A percentile compares a stretch with the other conserved stretches of the same genome.
phyloP scores from a whole-genome alignment of 2,888 invertebrate species.

The Glyphotaelius pellucidus region DNA sequence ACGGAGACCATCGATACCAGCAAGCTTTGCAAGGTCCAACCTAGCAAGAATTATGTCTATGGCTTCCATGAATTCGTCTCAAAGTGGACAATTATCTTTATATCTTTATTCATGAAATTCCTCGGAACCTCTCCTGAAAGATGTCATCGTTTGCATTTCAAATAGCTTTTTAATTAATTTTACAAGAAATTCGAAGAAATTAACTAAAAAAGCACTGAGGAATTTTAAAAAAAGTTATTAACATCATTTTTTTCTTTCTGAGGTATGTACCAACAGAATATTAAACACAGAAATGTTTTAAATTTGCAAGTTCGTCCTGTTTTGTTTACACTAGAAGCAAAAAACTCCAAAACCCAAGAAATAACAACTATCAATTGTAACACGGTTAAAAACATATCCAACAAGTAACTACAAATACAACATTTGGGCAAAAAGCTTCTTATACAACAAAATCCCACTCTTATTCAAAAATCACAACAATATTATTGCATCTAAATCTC shows the following conservation, averaged over 20 bases:
- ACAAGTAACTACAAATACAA: too few relatives aligned
- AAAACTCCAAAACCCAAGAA: too few relatives aligned
- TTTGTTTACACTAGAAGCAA: neutral
- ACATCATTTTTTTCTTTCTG: neutral
- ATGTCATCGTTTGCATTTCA: neutral
- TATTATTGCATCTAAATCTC: too few relatives aligned
- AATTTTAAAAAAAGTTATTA: neutral
- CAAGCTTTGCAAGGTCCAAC: neutral
- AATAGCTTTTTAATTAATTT: slow-evolving; percentile 20
- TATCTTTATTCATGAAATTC: slow-evolving; percentile 6
- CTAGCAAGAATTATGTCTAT: neutral
- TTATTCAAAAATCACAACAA: too few relatives aligned
- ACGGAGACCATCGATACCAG: too few relatives aligned
- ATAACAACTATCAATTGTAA: too few relatives aligned
- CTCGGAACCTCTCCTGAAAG: neutral
- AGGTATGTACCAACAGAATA: neutral
- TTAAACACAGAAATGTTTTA: neutral
- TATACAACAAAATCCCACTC: too few relatives aligned
- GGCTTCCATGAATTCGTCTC: neutral
- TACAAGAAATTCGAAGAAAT: neutral
- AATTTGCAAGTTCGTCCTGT: neutral
- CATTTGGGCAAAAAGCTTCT: too few relatives aligned
- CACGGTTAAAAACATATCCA: too few relatives aligned
- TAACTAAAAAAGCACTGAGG: neutral
- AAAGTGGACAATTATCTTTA: slow-evolving; percentile 14